A percentile compares a stretch with the other conserved stretches of the same genome.
Evolutionary conservation across 2,797 vertebrate genomes (phyloP).

Genomic region (Synaphobranchus kaupii): DNA sequence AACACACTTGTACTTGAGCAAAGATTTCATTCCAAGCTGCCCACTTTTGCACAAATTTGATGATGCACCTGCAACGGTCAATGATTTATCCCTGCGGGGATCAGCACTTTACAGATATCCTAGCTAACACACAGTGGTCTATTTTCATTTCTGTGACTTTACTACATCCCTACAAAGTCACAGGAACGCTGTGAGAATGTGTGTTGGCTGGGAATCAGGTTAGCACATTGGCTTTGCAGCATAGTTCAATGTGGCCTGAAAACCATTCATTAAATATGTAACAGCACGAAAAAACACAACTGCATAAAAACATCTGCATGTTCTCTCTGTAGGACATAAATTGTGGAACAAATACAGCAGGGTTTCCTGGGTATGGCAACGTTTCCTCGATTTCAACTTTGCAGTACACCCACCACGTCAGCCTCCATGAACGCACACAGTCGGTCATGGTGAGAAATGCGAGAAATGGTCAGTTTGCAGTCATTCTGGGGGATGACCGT

Average conservation of each 20-base stretch:
- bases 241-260: neutral
- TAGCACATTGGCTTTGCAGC: neutral
- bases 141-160: neutral
- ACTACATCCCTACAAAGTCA: neutral
- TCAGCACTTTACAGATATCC: neutral
- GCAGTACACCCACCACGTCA: neutral
- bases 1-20: neutral
- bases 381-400: neutral
- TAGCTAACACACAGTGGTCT: neutral
- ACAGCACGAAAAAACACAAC: neutral
- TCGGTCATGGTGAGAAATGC: neutral
- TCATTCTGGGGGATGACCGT: slow-evolving; percentile 25
- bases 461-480: too few relatives aligned
- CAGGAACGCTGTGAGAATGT: slow-evolving; percentile 5
- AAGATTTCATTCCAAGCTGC: neutral
- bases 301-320: neutral
- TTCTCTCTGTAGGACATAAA: neutral
- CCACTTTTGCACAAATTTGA: neutral
- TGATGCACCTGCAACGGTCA: neutral
- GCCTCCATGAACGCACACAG: neutral
- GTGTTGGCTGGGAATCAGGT: slow-evolving; percentile 11
- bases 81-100: neutral
- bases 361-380: neutral
- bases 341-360: neutral
- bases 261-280: slow-evolving; percentile 23